These are phyloP conservation scores for Hoplias malabaricus DNA, from an alignment of 2,113 vertebrate genomes.

Conservation along the genomic window DNA sequence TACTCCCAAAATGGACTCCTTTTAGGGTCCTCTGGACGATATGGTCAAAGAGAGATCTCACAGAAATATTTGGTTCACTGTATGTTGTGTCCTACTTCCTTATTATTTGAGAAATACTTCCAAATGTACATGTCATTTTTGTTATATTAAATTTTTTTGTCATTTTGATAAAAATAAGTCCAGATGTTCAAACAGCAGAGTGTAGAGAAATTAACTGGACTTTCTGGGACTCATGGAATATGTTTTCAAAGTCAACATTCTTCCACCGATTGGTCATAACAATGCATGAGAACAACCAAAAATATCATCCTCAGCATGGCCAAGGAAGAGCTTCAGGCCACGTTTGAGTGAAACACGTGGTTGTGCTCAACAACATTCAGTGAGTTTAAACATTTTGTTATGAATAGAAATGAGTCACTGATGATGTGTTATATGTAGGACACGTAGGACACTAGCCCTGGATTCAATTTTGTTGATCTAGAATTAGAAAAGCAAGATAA, in stretches of 20 bases:
- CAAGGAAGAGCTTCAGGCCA: not conserved
- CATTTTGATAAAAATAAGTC: too few relatives aligned
- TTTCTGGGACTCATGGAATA: not conserved
- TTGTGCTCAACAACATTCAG: not conserved
- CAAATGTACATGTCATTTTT: too few relatives aligned
- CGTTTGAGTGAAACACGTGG: not conserved
- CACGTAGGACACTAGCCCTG: too few relatives aligned
- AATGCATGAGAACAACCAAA: slow-evolving; percentile 10
- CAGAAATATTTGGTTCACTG: too few relatives aligned
- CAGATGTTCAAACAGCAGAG: not conserved
- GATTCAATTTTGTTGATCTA: too few relatives aligned
- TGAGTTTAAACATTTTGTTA: not conserved
- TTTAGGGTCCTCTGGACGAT: too few relatives aligned
- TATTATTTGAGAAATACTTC: too few relatives aligned
- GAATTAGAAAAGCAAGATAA: too few relatives aligned
- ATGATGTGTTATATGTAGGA: not conserved
- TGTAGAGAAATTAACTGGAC: not conserved
- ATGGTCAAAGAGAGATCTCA: too few relatives aligned
- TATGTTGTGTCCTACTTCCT: too few relatives aligned
- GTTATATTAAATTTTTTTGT: too few relatives aligned
- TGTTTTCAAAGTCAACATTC: not conserved
- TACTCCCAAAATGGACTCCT: too few relatives aligned
- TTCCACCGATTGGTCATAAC: slow-evolving; percentile 7
- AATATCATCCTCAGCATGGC: not conserved
- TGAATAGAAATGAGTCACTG: not conserved